Evolutionary conservation across 1,140 invertebrate genomes (phyloP).

Genomic region (Eumeta japonica): DNA sequence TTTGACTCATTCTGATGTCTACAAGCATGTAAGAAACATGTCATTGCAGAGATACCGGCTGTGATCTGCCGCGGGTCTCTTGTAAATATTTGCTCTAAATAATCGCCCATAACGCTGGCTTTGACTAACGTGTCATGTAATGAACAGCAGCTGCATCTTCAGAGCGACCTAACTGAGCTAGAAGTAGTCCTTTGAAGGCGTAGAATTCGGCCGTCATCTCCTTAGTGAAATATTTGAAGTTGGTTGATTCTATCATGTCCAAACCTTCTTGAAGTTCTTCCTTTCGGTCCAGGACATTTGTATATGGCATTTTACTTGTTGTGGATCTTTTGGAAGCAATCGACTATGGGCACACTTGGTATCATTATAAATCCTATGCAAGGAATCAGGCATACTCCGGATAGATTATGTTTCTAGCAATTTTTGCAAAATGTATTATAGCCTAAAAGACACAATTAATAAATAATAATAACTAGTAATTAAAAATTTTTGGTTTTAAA

Average conservation of each 20-base stretch:
- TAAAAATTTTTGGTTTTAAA: not conserved
- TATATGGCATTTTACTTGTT: constrained; percentile 94
- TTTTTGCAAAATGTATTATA: constrained; percentile 96
- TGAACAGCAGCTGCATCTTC: constrained; percentile 94
- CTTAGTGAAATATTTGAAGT: constrained; percentile 92
- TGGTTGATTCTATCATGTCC: constrained; percentile 94
- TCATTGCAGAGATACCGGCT: constrained; percentile 85
- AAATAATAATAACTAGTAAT: not conserved
- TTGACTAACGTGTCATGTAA: constrained; percentile 90
- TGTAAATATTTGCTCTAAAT: constrained; percentile 80
- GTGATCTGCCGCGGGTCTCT: constrained; percentile 71
- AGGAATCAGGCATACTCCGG: constrained; percentile 87
- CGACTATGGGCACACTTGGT: constrained; percentile 91
- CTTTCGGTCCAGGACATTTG: constrained; percentile 83
- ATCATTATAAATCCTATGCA: constrained; percentile 93
- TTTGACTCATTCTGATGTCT: constrained; percentile 94
- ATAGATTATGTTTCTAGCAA: constrained; percentile 90
- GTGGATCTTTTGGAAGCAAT: constrained; percentile 94
- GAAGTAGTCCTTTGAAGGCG: constrained; percentile 78
- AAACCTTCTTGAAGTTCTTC: constrained; percentile 90
- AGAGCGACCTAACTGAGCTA: constrained; percentile 82
- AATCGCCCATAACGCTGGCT: constrained; percentile 94
- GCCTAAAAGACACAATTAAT: constrained; percentile 62
- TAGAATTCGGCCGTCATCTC: constrained; percentile 98
- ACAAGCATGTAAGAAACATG: constrained; percentile 93